These are phyloP conservation scores for Diachrysia chrysitis DNA, from an alignment of 2,888 invertebrate genomes.

Conservation along the genomic window DNA sequence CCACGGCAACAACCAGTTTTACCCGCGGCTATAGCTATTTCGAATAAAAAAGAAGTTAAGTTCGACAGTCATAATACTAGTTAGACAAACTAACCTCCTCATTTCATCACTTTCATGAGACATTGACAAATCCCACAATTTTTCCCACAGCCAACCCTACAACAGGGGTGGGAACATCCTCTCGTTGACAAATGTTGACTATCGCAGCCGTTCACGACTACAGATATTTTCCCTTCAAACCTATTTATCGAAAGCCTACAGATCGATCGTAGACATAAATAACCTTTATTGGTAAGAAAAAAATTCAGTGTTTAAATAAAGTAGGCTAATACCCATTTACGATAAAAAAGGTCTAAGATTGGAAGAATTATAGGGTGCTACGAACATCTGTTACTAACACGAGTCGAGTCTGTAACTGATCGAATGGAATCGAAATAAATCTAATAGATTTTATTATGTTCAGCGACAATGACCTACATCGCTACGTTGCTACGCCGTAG, in stretches of 20 bases:
- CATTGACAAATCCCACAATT: background rate
- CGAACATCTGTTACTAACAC: background rate
- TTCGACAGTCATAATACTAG: background rate
- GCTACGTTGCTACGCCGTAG: constrained; percentile 1
- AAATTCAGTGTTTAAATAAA: background rate
- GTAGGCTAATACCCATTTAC: constrained; percentile 6
- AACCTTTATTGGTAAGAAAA: constrained; percentile 5
- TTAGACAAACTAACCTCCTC: background rate
- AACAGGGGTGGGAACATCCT: background rate
- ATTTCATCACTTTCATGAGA: background rate
- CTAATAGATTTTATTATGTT: constrained; percentile 4
- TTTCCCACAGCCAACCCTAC: background rate
- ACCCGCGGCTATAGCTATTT: too few species aligned
- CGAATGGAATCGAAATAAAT: background rate
- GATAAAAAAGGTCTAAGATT: constrained; percentile 3
- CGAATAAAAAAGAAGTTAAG: too few species aligned
- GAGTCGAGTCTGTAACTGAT: background rate
- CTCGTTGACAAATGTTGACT: constrained; percentile 4
- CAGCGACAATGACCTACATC: constrained; percentile 4
- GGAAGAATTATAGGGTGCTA: constrained; percentile 2
- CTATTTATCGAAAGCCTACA: constrained; percentile 6
- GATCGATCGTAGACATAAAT: constrained; percentile 5
- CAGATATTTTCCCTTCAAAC: background rate
- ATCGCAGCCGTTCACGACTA: background rate
- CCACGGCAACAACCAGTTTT: too few species aligned